Evolutionary conservation across 2,113 vertebrate genomes (phyloP), one percentile per base, ranked within the genome.

Genomic region (Collichthys lucidus): DNA sequence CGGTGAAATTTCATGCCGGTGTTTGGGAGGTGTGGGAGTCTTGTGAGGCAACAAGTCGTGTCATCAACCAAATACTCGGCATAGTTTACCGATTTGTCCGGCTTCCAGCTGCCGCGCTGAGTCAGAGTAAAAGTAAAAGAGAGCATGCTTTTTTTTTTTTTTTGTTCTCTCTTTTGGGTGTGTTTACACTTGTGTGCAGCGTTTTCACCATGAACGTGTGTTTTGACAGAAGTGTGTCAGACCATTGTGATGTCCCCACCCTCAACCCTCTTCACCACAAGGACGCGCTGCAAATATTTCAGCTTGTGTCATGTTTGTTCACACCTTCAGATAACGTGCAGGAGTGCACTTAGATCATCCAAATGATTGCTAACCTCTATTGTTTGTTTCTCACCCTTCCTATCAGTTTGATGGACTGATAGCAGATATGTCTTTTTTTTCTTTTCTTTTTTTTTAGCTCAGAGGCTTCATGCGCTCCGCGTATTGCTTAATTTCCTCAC

Each of bases 401-500:
- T 31, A 12, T 3, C 29, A 61, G 16, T 67, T 19, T 10, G 29
- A 55, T 19, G 19, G 3, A 31, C 5, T 55, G 35, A 26, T 26
- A 57, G 62, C 11, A 73, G 16, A 67, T 5, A 1, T 42, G 49
- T 35, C 35, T 49, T 64, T 77, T 26, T 26, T 26, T 26, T 26
- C n/a, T n/a, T n/a, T n/a, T n/a, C n/a, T 26, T 26, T 26, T 26
- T 26, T 26, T 79, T 79, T 81, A 59, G 24, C 11, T 63, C 4
- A 6, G 8, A 12, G 3, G 15, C 24, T 53, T 79, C 66, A 82
- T 50, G 8, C 50, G 62, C 12, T 29, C 14, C 22, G n/a, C 29
- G n/a, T 52, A 55, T 91, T 90, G 88, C 90, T 47, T 76, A 60
- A 92, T 79, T 87, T 91, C 84, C 88, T 88, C 20, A 19, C 6